Conservation (phyloP, 2,113 vertebrate genomes). For the Phyllostomus discolor region DNA sequence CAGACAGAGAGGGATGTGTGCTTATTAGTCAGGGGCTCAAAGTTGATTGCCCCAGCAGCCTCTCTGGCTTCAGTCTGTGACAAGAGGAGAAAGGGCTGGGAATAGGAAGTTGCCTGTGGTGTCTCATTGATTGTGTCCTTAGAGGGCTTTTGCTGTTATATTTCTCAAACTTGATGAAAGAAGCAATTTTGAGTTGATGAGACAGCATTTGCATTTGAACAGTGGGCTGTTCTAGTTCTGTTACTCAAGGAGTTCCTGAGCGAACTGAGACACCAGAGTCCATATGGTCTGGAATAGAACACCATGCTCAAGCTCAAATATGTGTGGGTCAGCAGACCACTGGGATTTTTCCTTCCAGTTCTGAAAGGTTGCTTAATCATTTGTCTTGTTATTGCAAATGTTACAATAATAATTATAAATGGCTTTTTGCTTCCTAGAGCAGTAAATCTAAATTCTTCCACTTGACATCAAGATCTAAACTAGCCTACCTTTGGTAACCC, state of each 20-base stretch:
- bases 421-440: background rate
- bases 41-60: background rate
- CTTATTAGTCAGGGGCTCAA: background rate
- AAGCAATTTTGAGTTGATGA: conserved; percentile 66
- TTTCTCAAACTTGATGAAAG: conserved; percentile 61
- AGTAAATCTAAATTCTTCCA: conserved; percentile 39
- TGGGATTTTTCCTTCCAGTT: background rate
- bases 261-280: conserved; percentile 45
- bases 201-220: conserved; percentile 67
- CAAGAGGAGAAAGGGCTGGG: background rate
- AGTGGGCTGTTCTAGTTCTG: conserved; percentile 58
- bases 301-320: conserved; percentile 31
- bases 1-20: background rate
- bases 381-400: conserved; percentile 61
- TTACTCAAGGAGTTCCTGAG: conserved; percentile 66
- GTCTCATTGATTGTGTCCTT: conserved; percentile 51
- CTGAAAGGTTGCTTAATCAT: conserved; percentile 57
- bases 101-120: background rate
- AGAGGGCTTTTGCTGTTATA: conserved; percentile 52
- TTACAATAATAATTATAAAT: conserved; percentile 54
- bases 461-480: background rate
- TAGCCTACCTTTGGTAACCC: background rate
- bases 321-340: conserved; percentile 50
- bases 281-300: conserved; percentile 64
- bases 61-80: background rate